Evolutionary conservation across 2,888 invertebrate species (phyloP).

Genomic region (Ormia ochracea): DNA sequence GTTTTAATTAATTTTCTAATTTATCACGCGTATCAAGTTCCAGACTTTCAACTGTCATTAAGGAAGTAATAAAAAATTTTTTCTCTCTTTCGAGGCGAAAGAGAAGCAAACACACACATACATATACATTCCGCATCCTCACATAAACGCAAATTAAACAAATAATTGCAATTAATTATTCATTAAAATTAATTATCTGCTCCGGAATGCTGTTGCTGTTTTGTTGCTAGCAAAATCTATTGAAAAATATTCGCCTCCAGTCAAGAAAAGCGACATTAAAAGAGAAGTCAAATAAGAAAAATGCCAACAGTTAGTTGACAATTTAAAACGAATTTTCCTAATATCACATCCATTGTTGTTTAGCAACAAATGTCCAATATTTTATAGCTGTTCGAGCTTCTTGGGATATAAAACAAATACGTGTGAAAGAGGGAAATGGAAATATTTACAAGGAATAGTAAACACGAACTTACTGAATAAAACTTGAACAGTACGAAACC

Average conservation of each 20-base stretch:
- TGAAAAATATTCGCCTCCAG: conserved; percentile 14
- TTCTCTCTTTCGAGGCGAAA: no score
- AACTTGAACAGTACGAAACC: neutral
- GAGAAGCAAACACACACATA: no score
- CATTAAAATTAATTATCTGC: conserved; percentile 51
- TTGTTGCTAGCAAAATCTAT: neutral
- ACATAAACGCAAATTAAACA: neutral
- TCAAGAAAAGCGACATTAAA: neutral
- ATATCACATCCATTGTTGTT: conserved; percentile 50
- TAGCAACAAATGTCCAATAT: conserved; percentile 59
- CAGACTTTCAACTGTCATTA: no score
- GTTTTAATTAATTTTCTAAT: no score
- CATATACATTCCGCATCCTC: neutral
- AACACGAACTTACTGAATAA: neutral
- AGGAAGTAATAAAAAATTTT: no score
- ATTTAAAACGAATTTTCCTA: conserved; percentile 59
- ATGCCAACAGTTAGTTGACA: conserved; percentile 57
- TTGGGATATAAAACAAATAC: neutral
- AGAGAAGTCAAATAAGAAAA: conserved; percentile 1
- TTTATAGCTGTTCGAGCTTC: conserved; percentile 23
- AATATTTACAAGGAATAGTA: neutral
- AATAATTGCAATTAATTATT: conserved; percentile 41
- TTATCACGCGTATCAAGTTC: no score
- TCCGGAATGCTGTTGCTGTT: neutral
- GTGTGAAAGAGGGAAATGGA: neutral